Base-by-base conservation (phyloP, 2,113 vertebrate species). In the Hyperoodon ampullatus region DNA sequence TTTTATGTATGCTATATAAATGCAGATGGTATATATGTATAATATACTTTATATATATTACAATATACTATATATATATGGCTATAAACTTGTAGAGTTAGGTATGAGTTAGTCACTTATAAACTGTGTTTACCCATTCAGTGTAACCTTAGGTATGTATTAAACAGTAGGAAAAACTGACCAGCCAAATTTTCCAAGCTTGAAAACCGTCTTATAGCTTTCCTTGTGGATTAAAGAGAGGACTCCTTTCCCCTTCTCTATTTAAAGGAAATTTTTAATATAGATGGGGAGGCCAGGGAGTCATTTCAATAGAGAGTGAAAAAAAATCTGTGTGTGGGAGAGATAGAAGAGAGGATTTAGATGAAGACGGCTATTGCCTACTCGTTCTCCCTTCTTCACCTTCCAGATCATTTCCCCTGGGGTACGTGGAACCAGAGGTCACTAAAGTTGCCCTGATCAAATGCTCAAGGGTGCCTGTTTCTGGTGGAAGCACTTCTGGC, bases 161-260 rank as follows among this genome's bases (percentile, higher is more conserved):
- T 98, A 98, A 98, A 98, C 96, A 97, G 98, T 99, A 98, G 98
- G 98, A 99, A 99, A 98, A 99, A 98, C 77, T 98, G 98, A 98
- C 96, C 26, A 0, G 90, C 96, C 97, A 94, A 97, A 97, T 96
- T 98, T 99, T 99, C 98, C 98, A 97, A 97, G 98, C 90, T 98
- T 97, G 97, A 97, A 95, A 98, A 72, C 70, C 15, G 82, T 97
- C 98, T 98, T 98, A 98, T 97, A 98, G 96, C 88, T 98, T 97
- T 98, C 97, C 98, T 98, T 98, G 98, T 98, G 97, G 95, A 97
- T 89, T 98, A 92, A 91, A 97, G 96, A 97, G 81, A 96, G 82
- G 96, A 75, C 50, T 94, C 94, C 53, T 2, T 75, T 42, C 80
- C 71, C 72, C 12, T 23, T 18, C 1, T 78, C 90, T 97, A 93